Percentiles rank a stretch among this genome's conserved stretches.
phyloP scores from a whole-genome alignment of 1,140 invertebrate species.

The Diploscapter pachys region DNA sequence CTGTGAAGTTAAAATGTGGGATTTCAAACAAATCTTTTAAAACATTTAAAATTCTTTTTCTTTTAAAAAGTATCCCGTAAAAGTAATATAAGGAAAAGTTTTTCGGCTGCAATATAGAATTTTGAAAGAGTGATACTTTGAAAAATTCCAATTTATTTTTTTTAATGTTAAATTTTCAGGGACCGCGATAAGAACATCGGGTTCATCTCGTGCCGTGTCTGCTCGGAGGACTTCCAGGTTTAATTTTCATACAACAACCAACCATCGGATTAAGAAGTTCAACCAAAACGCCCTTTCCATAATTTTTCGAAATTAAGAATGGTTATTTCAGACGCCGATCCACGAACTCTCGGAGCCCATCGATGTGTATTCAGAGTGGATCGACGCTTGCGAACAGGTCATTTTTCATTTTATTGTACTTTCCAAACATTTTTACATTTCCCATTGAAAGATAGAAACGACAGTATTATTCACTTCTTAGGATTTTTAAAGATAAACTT shows the following conservation, averaged over 20 bases:
- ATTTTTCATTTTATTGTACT: too few species aligned
- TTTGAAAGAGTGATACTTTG: not conserved
- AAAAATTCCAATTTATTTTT: constrained; percentile 2
- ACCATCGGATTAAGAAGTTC: too few species aligned
- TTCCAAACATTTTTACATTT: too few species aligned
- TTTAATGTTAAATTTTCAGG: constrained; percentile 67
- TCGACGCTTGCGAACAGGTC: constrained; percentile 89
- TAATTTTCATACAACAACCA: too few species aligned
- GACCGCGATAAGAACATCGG: constrained; percentile 87
- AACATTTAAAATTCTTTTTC: not conserved
- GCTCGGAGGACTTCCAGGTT: constrained; percentile 85
- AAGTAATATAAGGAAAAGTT: too few species aligned
- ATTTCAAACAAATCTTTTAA: constrained; percentile 1
- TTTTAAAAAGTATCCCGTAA: too few species aligned
- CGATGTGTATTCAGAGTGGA: constrained; percentile 99
- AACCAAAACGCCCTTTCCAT: too few species aligned
- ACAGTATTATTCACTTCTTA: too few species aligned
- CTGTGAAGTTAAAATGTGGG: constrained; percentile 98
- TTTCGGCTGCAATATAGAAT: not conserved
- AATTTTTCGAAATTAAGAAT: too few species aligned
- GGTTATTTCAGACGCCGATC: constrained; percentile 70
- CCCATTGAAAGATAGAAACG: too few species aligned
- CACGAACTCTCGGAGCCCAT: constrained; percentile 91
- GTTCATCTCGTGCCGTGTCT: constrained; percentile 86
- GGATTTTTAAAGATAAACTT: too few species aligned